phyloP scores from a whole-genome alignment of 2,888 invertebrate genomes.

The Agrochola litura region DNA sequence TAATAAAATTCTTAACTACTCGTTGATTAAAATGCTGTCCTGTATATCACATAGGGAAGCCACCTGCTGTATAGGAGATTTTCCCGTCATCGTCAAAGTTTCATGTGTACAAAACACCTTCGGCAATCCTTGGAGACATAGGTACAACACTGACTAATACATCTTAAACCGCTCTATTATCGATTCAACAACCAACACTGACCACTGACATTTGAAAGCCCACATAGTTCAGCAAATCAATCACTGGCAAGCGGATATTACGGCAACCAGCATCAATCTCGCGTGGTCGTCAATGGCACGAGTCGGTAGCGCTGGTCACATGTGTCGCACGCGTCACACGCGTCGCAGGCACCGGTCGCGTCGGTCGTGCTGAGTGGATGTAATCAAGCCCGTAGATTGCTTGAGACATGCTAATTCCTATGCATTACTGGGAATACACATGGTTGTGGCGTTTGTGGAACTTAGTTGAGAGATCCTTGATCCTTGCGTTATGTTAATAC shows the following conservation, averaged over 20 bases:
- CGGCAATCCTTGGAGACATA: not conserved
- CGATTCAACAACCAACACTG: constrained; percentile 2
- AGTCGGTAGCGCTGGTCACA: not conserved
- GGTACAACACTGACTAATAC: not conserved
- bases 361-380: not conserved
- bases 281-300: constrained; percentile 21
- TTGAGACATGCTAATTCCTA: constrained; percentile 38
- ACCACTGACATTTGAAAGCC: constrained; percentile 28
- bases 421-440: constrained; percentile 19
- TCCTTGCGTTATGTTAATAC: too few relatives aligned
- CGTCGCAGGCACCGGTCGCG: not conserved
- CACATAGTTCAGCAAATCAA: constrained; percentile 45
- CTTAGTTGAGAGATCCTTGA: not conserved
- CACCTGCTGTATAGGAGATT: too few relatives aligned
- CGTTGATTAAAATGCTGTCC: not conserved
- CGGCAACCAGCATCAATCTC: constrained; percentile 41
- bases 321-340: not conserved
- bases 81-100: not conserved
- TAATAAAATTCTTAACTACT: not conserved
- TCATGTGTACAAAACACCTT: not conserved
- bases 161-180: constrained; percentile 15
- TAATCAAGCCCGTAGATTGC: constrained; percentile 18
- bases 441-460: not conserved
- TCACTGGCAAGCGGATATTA: constrained; percentile 41
- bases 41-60: not conserved